Conservation (phyloP, 2,888 invertebrate species). For the Abrostola triplasia region DNA sequence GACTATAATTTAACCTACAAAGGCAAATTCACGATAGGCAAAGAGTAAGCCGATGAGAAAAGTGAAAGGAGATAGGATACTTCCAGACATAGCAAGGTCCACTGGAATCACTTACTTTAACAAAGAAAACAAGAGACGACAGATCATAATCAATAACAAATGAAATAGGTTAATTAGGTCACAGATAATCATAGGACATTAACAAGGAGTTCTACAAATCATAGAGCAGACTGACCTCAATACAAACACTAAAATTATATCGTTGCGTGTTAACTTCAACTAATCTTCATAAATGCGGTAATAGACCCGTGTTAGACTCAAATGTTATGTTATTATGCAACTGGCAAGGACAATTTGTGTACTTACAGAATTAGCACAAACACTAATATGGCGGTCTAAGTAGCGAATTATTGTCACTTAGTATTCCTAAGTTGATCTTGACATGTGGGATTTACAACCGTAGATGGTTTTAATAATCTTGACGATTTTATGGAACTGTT, state of each 20-base stretch:
- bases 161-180: too few relatives aligned
- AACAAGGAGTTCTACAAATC: neutral
- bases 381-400: neutral
- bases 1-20: too few relatives aligned
- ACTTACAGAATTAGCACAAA: slow-evolving; percentile 34
- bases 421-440: neutral
- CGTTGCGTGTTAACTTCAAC: slow-evolving; percentile 38
- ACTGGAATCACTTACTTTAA: too few relatives aligned
- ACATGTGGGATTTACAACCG: neutral
- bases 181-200: too few relatives aligned
- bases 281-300: slow-evolving; percentile 16
- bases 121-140: too few relatives aligned
- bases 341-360: slow-evolving; percentile 33
- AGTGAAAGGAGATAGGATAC: too few relatives aligned
- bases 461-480: neutral
- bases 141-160: too few relatives aligned
- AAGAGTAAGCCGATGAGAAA: too few relatives aligned
- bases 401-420: slow-evolving; percentile 1
- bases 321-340: slow-evolving; percentile 42
- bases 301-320: slow-evolving; percentile 26
- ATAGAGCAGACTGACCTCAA: slow-evolving; percentile 28
- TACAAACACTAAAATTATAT: slow-evolving; percentile 38
- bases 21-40: too few relatives aligned
- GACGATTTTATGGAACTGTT: neutral
- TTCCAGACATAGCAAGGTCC: too few relatives aligned